These are phyloP conservation scores for Hydriomena furcata DNA, from an alignment of 2,888 invertebrate genomes.

Conservation along the genomic window DNA sequence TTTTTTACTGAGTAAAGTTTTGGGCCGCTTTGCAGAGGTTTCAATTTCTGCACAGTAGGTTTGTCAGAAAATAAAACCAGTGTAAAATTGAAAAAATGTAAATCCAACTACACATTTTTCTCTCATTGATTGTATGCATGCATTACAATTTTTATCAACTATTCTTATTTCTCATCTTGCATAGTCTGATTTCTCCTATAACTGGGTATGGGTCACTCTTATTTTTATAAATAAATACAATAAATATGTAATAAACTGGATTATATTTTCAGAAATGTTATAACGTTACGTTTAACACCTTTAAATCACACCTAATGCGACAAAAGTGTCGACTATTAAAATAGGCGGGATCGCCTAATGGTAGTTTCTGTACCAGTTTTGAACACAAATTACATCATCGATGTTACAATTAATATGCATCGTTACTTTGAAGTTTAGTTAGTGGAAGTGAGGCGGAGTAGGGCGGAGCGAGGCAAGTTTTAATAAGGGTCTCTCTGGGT, in stretches of 20 bases:
- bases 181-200: no score
- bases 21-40: constrained; percentile 1
- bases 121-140: no score
- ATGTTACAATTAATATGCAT: constrained; percentile 72
- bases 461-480: constrained; percentile 61
- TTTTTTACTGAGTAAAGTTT: constrained; percentile 25
- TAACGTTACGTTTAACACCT: background rate
- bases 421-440: constrained; percentile 71
- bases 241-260: no score
- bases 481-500: constrained; percentile 76
- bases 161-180: no score
- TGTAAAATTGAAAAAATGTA: no score
- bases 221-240: no score
- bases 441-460: constrained; percentile 52
- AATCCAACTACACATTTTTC: no score
- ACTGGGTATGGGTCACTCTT: no score
- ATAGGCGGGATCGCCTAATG: constrained; percentile 30
- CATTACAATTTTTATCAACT: no score
- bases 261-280: no score
- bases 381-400: constrained; percentile 58
- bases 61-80: no score
- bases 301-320: constrained; percentile 12
- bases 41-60: background rate
- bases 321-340: constrained; percentile 28
- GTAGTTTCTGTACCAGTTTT: constrained; percentile 38